Percentiles rank a stretch among this genome's conserved stretches.
phyloP scores from a whole-genome alignment of 2,888 invertebrate genomes.

The Subacronicta megacephala region DNA sequence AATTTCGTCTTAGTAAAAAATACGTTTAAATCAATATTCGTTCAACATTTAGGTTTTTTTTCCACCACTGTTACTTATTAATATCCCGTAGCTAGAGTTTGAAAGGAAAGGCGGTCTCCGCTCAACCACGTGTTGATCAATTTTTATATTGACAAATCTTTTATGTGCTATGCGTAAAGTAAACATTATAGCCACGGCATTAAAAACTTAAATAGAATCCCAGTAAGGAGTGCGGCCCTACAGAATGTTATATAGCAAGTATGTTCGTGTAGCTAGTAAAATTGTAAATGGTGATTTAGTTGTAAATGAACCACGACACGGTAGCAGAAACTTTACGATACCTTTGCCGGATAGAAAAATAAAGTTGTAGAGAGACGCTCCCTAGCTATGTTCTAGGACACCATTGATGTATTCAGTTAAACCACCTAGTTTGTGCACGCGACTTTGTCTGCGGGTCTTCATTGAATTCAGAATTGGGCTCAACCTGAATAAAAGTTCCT shows the following conservation, averaged over 20 bases:
- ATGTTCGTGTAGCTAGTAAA: neutral
- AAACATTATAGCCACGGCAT: conserved; percentile 42
- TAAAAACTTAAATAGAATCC: conserved; percentile 38
- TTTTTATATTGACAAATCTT: conserved; percentile 54
- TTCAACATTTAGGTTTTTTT: neutral
- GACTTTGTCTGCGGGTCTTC: too few relatives aligned
- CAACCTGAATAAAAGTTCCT: too few relatives aligned
- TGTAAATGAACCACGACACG: too few relatives aligned
- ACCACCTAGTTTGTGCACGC: too few relatives aligned
- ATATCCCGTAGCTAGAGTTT: conserved; percentile 33
- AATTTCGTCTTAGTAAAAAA: neutral
- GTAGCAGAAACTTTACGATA: too few relatives aligned
- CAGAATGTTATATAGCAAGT: conserved; percentile 9
- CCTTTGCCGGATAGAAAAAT: too few relatives aligned
- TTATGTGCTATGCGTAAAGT: conserved; percentile 45
- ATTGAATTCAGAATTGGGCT: too few relatives aligned
- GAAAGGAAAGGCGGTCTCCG: conserved; percentile 24
- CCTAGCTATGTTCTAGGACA: too few relatives aligned
- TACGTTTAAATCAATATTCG: neutral
- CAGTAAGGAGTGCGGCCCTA: conserved; percentile 7
- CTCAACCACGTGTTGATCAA: conserved; percentile 32
- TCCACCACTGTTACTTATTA: conserved; percentile 26
- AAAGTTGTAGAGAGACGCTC: too few relatives aligned
- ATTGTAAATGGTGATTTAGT: too few relatives aligned
- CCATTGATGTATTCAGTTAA: too few relatives aligned